Conservation (phyloP, 2,797 vertebrate species). For the Sphenodon punctatus region DNA sequence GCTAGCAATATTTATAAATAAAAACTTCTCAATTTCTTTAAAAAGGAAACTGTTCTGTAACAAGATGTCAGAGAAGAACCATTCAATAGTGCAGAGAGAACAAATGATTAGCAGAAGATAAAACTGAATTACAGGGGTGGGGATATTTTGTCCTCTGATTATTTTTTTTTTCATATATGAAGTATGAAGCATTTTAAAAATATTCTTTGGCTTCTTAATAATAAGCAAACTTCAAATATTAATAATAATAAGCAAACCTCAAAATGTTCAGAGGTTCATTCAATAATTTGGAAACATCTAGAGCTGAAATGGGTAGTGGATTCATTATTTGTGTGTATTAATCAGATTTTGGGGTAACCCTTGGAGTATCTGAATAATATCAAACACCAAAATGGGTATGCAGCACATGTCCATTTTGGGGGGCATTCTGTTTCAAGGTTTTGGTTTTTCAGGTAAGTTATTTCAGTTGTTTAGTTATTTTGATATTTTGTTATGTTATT, state of each 20-base stretch:
- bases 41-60: background rate
- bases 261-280: background rate
- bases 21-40: background rate
- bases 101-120: background rate
- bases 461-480: no score
- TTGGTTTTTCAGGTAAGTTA: no score
- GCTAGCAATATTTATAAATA: background rate
- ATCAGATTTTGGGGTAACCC: no score
- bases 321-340: no score
- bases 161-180: background rate
- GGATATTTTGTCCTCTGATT: background rate
- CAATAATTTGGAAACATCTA: background rate
- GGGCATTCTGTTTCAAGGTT: no score
- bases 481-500: no score
- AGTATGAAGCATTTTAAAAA: background rate
- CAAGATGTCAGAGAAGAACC: background rate
- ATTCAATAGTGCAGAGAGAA: background rate
- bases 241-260: no score
- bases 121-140: fast-evolving
- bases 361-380: no score
- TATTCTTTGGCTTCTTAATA: fast-evolving
- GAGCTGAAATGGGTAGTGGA: no score
- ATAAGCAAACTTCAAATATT: background rate
- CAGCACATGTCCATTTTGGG: no score
- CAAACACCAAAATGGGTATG: no score